Evolutionary conservation across 2,888 invertebrate genomes (phyloP), one percentile per base, ranked within the genome.

Genomic region (Eledona agricola): DNA sequence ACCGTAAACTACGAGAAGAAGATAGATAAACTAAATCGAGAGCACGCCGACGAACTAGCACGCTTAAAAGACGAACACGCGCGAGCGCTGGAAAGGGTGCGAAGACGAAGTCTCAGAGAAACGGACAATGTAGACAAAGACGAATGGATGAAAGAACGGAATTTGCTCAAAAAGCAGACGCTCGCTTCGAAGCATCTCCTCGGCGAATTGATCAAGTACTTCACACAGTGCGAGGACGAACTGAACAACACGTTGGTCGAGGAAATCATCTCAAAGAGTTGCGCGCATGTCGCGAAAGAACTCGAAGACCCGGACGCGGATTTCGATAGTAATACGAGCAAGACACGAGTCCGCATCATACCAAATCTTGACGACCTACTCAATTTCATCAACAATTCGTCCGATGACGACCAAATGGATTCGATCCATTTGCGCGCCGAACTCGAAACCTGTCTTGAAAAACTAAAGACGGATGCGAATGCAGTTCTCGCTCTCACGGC

Each of bases 171-270:
- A 55, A 85, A 84, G 56, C 80, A 87, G 40, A 86, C 87, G 15
- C 74, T 79, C 34, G 83, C 83, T 22, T 78, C 90, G 45, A 84
- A 87, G 60, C 80, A 81, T 57, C 80, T 86, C 16, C 80, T 91
- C 51, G 78, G 81, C 0, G 87, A 89, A 70, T 75, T 91, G 65
- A 82, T 87, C 29, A 85, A 85, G 68, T 90, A 89, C 74, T 87
- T 89, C 69, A 83, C 83, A 3, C 79, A 83, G 60, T 90, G 89
- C 35, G 91, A 91, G 72, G 87, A 88, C 69, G 90, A 90, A 73
- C 78, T 91, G 22, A 90, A 89, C 76, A 84, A 83, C 59, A 89
- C 88, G 6, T 76, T 91, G 34, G 81, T 88, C 0, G 85, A 84
- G 35, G 85, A 85, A 65, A 77, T 87, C 37, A 10, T 66, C 1